Conservation (phyloP, 2,888 invertebrate species). For the Chloroclystis v-ata region DNA sequence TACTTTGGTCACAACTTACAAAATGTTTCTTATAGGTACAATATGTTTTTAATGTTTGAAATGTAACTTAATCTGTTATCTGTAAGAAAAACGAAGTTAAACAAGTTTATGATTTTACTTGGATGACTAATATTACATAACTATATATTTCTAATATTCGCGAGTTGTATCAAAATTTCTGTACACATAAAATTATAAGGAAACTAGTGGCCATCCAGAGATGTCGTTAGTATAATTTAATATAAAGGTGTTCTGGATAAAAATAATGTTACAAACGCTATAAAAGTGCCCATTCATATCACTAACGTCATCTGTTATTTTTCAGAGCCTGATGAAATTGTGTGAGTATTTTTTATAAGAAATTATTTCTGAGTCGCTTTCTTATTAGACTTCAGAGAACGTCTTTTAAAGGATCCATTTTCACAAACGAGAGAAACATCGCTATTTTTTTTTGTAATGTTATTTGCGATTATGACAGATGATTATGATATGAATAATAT, state of each 20-base stretch:
- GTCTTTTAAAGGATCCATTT: background rate
- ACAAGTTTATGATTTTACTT: too few species aligned
- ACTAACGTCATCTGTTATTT: slow-evolving; percentile 11
- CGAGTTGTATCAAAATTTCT: too few species aligned
- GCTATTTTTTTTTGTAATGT: background rate
- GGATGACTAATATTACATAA: too few species aligned
- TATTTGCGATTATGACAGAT: background rate
- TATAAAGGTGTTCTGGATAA: slow-evolving; percentile 10
- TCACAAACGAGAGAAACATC: background rate
- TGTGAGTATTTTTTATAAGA: slow-evolving; percentile 4
- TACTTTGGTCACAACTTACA: too few species aligned
- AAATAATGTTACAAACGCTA: slow-evolving; percentile 8
- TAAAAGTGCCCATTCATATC: slow-evolving; percentile 14
- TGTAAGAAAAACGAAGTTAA: too few species aligned
- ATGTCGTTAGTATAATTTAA: background rate
- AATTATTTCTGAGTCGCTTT: slow-evolving; percentile 1
- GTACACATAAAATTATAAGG: too few species aligned
- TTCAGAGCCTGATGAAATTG: slow-evolving; percentile 9
- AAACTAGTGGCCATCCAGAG: too few species aligned
- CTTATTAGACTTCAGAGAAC: slow-evolving; percentile 1
- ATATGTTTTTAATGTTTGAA: too few species aligned
- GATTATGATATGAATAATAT: background rate
- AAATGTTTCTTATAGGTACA: too few species aligned
- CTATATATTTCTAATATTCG: too few species aligned
- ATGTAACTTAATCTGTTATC: too few species aligned